These are phyloP conservation scores for Malurus leucopterus DNA, from an alignment of 2,797 vertebrate genomes.

Conservation along the genomic window DNA sequence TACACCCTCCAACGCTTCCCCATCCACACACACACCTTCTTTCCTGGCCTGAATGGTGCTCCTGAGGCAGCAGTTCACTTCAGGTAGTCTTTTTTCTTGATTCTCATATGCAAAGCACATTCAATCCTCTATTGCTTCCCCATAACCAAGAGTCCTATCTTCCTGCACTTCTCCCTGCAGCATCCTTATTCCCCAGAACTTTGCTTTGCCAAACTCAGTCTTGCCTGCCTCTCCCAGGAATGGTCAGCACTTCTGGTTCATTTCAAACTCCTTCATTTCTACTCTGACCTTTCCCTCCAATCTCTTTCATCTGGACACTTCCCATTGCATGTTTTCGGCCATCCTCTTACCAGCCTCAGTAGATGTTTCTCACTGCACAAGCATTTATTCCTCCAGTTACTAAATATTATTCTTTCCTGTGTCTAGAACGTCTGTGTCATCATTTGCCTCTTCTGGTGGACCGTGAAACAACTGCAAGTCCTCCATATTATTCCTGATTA, in stretches of 20 bases:
- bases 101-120: background rate
- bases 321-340: background rate
- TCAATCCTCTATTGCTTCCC: background rate
- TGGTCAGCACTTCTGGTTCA: background rate
- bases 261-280: background rate
- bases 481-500: background rate
- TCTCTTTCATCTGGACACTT: background rate
- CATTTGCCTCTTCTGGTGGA: background rate
- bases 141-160: background rate
- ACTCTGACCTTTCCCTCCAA: background rate
- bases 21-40: rapidly evolving
- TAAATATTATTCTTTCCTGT: background rate
- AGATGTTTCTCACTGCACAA: background rate
- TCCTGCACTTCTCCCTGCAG: background rate
- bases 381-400: background rate
- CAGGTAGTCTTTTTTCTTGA: background rate
- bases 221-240: background rate
- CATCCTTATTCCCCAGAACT: background rate
- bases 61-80: background rate
- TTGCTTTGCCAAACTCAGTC: background rate
- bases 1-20: background rate
- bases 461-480: background rate
- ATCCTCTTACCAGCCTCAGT: background rate
- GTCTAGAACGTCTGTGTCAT: background rate
- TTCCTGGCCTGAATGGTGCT: rapidly evolving